Conservation (phyloP, 2,113 vertebrate genomes). For the Nymphicus hollandicus region DNA sequence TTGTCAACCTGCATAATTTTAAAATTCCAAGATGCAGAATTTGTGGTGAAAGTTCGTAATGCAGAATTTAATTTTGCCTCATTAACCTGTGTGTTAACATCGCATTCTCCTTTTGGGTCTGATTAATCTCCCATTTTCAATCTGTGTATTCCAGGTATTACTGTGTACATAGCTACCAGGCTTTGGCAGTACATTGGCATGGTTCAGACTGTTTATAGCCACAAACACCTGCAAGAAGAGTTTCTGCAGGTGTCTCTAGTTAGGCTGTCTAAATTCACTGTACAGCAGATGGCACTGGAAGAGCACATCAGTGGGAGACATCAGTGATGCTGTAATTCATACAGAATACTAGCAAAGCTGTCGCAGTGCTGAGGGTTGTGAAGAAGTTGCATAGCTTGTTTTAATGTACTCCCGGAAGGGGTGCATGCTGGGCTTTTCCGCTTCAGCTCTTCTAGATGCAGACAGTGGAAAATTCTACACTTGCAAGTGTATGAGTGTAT, state of each 20-base stretch:
- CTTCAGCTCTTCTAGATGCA: neutral
- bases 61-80: neutral
- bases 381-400: neutral
- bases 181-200: neutral
- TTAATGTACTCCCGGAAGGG: neutral
- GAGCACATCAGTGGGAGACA: neutral
- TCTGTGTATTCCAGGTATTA: neutral
- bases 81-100: neutral
- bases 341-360: neutral
- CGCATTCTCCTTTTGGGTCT: neutral
- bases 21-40: neutral
- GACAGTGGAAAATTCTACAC: neutral
- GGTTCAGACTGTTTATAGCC: neutral
- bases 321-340: neutral
- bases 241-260: neutral
- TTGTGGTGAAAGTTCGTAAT: neutral
- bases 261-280: neutral
- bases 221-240: neutral
- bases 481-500: neutral
- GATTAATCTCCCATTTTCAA: neutral
- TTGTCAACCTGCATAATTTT: neutral
- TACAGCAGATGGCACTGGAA: slow-evolving; percentile 53
- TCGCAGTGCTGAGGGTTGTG: neutral
- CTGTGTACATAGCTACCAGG: neutral
- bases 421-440: neutral